Conservation (phyloP, 2,113 vertebrate species). For the Struthidea cinerea region DNA sequence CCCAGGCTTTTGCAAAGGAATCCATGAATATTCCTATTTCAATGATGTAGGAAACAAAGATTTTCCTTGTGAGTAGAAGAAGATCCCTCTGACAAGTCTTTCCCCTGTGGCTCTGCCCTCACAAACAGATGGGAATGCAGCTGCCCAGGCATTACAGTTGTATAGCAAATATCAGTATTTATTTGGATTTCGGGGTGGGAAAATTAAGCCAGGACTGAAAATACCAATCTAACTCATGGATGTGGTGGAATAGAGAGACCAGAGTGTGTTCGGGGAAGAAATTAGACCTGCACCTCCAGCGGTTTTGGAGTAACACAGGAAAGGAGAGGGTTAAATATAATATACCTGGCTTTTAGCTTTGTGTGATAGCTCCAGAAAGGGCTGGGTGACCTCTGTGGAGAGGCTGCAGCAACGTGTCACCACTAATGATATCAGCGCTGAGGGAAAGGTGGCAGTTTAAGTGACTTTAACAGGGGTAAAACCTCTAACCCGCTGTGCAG, state of each 20-base stretch:
- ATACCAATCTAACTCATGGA: background rate
- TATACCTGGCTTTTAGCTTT: background rate
- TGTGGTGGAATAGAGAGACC: background rate
- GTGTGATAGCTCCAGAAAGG: background rate
- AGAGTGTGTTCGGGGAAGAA: background rate
- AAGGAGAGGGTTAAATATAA: background rate
- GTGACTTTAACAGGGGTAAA: conserved; percentile 21
- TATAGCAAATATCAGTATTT: background rate
- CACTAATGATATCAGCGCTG: conserved; percentile 26
- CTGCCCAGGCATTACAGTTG: background rate
- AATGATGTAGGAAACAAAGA: background rate
- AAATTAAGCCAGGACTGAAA: background rate
- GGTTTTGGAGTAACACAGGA: background rate
- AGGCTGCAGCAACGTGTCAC: conserved; percentile 14
- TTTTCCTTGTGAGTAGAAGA: background rate
- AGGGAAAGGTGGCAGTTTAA: conserved; percentile 35
- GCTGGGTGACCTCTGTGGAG: conserved; percentile 34
- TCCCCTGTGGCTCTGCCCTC: background rate
- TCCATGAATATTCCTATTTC: background rate
- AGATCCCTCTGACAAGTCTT: background rate
- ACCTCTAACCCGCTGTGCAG: conserved; percentile 37
- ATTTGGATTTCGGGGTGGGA: background rate
- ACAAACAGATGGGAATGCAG: background rate
- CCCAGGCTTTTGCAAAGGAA: background rate
- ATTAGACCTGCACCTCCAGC: background rate